Evolutionary conservation across 2,888 invertebrate genomes (phyloP).

Genomic region (Entomobrya proxima): DNA sequence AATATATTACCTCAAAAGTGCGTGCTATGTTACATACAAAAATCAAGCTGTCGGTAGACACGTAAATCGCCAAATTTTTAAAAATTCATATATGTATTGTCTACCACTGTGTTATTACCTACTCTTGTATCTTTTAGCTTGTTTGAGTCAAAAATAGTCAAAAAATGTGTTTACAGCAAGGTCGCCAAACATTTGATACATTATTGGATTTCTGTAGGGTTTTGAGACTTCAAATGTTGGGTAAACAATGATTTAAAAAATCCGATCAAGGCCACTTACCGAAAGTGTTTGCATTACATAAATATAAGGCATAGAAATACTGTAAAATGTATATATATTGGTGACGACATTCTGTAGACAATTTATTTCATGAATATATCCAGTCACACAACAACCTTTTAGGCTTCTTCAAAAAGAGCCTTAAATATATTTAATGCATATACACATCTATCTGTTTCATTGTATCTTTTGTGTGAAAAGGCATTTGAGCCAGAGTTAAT

Average conservation of each 20-base stretch:
- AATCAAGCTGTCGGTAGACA: no score
- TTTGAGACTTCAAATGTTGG: neutral
- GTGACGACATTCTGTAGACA: neutral
- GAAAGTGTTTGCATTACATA: conserved; percentile 14
- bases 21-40: no score
- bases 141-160: no score
- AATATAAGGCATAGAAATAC: neutral
- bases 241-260: conserved; percentile 9
- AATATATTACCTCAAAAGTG: no score
- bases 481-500: conserved; percentile 50
- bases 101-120: no score
- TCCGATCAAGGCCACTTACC: conserved; percentile 9
- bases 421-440: neutral
- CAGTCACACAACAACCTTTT: no score
- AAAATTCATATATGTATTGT: no score
- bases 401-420: no score
- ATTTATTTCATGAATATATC: neutral
- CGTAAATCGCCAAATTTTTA: no score
- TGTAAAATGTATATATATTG: neutral
- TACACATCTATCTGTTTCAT: neutral
- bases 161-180: no score
- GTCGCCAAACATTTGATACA: no score
- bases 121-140: no score
- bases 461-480: neutral
- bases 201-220: neutral